Base-by-base conservation (phyloP, 2,113 vertebrate genomes). In the Cyanoramphus novaezelandiae region DNA sequence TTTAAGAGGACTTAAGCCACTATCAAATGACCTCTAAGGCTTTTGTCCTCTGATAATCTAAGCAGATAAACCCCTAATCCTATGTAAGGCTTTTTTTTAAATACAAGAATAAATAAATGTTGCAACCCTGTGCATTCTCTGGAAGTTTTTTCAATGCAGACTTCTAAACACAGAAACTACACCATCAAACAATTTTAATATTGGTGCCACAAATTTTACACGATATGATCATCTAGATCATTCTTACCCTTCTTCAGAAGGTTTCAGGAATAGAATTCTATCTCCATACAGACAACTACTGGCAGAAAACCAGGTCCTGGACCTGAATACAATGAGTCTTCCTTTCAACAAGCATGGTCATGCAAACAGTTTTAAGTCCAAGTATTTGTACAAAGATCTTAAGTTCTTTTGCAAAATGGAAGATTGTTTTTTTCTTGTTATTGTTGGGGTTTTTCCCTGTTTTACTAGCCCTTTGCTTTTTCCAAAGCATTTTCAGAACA, bases 231-330 rank as follows among this genome's bases (percentile, higher is more conserved):
- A 13, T 82, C 24, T 27, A 35, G 10, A 63, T n/a, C 19, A 75
- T 23, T 41, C 17, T 57, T 19, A 37, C 4, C 2, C 7, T 53
- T 78, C 41, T 85, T 63, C 0, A 0, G 79, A 70, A 88, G 31
- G 16, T 68, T 17, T 39, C 16, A 53, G 12, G 25, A 79, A n/a
- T 10, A 52, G 23, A 93, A 82, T 57, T 47, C 17, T 39, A 11
- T 16, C 44, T 82, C 8, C 52, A 59, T 37, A 59, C 17, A 88
- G 50, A 71, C 28, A 90, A 63, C 17, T 29, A 72, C 0, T 47
- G 27, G 8, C 23, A 93, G 52, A 90, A 90, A 79, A 37, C 4
- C 19, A 89, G 76, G 15, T 47, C 44, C 52, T 79, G 67, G 76
- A 10, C 2, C 1, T 8, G 21, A 76, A 8, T 43, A 64, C 13